Conservation (phyloP, 2,797 vertebrate species). For the Phataginus tricuspis region DNA sequence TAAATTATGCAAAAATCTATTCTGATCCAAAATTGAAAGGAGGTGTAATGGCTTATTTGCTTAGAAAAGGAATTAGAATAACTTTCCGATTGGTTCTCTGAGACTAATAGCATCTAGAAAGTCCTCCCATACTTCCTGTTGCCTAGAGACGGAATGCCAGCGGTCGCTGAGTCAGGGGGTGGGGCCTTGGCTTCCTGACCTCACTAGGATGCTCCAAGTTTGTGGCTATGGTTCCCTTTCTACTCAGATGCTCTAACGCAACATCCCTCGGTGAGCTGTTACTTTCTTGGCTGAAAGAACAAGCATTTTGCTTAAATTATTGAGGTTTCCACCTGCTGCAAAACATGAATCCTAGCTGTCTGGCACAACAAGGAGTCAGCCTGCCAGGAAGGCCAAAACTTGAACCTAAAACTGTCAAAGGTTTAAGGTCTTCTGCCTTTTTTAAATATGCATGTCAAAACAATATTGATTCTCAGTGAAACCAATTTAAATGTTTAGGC, state of each 20-base stretch:
- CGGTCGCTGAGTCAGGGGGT: not conserved
- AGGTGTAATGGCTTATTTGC: not conserved
- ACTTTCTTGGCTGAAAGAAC: constrained; percentile 40
- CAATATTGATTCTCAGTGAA: not conserved
- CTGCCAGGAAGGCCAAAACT: not conserved
- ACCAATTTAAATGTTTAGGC: not conserved
- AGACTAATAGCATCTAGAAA: not conserved
- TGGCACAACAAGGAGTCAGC: constrained; percentile 7
- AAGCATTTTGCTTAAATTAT: constrained; percentile 60
- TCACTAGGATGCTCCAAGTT: not conserved
- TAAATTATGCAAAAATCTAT: constrained; percentile 58
- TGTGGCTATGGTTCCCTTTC: not conserved
- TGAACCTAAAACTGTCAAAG: not conserved
- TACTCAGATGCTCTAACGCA: not conserved
- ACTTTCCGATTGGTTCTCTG: not conserved
- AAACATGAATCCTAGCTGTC: not conserved
- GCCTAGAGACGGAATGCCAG: not conserved
- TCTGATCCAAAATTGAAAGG: constrained; percentile 38
- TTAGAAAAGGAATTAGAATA: not conserved
- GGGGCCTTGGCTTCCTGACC: not conserved
- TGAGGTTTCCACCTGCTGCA: constrained; percentile 7
- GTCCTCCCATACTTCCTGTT: not conserved
- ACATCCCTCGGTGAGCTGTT: not conserved
- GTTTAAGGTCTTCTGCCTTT: constrained; percentile 15
- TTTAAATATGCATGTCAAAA: constrained; percentile 1